Conservation (phyloP, 2,113 vertebrate species). For the Hyperoodon ampullatus region DNA sequence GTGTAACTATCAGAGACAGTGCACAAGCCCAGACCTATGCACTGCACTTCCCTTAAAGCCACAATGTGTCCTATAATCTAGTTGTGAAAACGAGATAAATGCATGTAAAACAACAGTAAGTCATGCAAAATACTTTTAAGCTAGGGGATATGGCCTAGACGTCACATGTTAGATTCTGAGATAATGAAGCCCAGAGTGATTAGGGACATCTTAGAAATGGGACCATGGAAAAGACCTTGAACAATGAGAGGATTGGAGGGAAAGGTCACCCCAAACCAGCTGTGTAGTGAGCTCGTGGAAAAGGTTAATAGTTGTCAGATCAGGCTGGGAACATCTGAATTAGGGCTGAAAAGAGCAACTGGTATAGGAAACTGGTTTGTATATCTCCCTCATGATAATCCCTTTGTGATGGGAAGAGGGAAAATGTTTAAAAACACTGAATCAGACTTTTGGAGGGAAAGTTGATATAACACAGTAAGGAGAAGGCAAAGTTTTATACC, state of each 20-base stretch:
- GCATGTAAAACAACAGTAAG: not conserved
- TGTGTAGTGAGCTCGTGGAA: not conserved
- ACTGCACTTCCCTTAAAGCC: not conserved
- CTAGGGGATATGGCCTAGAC: not conserved
- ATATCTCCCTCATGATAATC: not conserved
- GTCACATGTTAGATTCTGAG: not conserved
- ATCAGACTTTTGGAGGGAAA: not conserved
- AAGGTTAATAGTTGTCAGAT: not conserved
- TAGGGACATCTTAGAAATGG: not conserved
- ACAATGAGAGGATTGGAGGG: not conserved
- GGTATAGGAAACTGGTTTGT: not conserved
- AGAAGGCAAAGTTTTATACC: not conserved
- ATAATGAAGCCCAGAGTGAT: not conserved
- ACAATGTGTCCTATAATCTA: not conserved
- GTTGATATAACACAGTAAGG: not conserved
- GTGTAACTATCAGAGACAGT: not conserved
- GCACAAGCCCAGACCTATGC: not conserved
- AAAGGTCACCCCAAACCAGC: not conserved
- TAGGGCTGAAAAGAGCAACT: not conserved
- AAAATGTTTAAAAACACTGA: not conserved
- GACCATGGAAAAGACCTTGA: not conserved
- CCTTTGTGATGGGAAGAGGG: not conserved
- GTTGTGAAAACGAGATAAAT: not conserved
- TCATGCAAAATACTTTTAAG: not conserved
- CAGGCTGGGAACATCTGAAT: not conserved